Evolutionary conservation across 2,113 vertebrate species (phyloP).

Genomic region (Hemiscyllium ocellatum): DNA sequence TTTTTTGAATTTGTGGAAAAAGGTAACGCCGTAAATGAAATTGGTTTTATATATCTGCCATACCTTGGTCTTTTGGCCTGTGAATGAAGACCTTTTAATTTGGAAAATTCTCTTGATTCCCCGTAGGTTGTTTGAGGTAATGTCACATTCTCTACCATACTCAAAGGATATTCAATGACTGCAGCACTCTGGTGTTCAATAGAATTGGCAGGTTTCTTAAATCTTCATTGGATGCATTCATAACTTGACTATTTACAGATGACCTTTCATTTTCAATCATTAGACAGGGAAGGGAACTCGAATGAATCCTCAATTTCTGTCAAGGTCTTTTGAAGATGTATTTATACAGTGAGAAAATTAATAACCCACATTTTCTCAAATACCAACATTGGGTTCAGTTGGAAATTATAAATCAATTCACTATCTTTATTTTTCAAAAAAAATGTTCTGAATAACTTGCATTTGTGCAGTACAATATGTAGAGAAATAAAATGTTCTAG

Average conservation of each 20-base stretch:
- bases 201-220: not conserved
- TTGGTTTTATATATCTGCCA: not conserved
- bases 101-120: not conserved
- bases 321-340: not conserved
- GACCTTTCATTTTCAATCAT: not conserved
- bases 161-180: not conserved
- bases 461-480: too few species aligned
- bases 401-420: not conserved
- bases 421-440: not conserved
- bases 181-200: not conserved
- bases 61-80: not conserved
- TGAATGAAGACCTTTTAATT: not conserved
- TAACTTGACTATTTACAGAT: not conserved
- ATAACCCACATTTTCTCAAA: not conserved
- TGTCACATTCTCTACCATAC: not conserved
- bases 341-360: not conserved
- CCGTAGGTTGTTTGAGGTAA: not conserved
- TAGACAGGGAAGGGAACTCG: not conserved
- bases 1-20: not conserved
- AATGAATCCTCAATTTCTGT: not conserved
- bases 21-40: not conserved
- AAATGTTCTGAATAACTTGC: too few species aligned
- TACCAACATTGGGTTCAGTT: not conserved
- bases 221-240: not conserved
- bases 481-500: too few species aligned